Evolutionary conservation across 1,140 invertebrate genomes (phyloP).

Genomic region (Drosophila ficusphila): DNA sequence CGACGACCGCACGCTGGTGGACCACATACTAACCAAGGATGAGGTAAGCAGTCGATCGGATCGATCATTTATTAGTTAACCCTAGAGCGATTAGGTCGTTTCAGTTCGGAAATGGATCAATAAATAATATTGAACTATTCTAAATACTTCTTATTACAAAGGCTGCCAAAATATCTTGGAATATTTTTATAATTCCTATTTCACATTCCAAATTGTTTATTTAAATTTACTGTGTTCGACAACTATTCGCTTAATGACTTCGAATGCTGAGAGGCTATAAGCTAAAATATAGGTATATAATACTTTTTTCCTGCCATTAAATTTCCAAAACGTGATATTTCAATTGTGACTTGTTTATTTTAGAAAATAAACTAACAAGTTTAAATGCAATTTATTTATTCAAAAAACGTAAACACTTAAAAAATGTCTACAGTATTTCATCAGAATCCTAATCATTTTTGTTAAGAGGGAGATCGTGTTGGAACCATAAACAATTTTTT

Average conservation of each 20-base stretch:
- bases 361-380: too few species aligned
- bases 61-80: slow-evolving; percentile 4
- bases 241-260: not conserved
- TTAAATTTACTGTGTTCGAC: not conserved
- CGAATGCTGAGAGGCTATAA: not conserved
- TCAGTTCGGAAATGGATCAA: too few species aligned
- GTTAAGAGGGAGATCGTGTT: not conserved
- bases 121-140: too few species aligned
- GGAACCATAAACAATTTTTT: not conserved
- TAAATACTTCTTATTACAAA: too few species aligned
- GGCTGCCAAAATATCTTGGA: too few species aligned
- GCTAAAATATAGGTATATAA: not conserved
- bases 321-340: not conserved
- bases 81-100: not conserved
- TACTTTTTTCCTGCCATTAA: not conserved
- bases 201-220: slow-evolving; percentile 12
- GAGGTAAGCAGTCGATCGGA: slow-evolving; percentile 62
- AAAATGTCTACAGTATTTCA: not conserved
- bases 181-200: not conserved
- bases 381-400: too few species aligned
- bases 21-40: slow-evolving; percentile 89
- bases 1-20: slow-evolving; percentile 96
- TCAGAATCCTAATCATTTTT: not conserved
- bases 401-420: not conserved
- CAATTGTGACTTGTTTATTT: not conserved